phyloP scores from a whole-genome alignment of 2,888 invertebrate species.

The Volucella zonaria region DNA sequence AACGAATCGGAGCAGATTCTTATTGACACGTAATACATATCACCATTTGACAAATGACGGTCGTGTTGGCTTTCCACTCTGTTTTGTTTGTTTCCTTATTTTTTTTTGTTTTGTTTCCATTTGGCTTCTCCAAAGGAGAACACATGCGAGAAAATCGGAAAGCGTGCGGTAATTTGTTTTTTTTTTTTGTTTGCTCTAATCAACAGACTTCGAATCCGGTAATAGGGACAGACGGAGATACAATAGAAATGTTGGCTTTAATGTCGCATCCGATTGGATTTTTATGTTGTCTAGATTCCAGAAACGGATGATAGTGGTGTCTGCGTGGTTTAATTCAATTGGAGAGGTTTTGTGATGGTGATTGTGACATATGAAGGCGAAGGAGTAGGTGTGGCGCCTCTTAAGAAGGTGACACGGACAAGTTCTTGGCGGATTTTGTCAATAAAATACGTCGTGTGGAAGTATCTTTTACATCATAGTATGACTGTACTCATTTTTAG shows the following conservation, averaged over 20 bases:
- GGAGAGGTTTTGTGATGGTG: too few relatives aligned
- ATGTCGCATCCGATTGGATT: slow-evolving; percentile 4
- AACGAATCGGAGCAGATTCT: slow-evolving; percentile 24
- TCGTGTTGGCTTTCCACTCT: not conserved
- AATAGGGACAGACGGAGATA: too few relatives aligned
- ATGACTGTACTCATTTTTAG: too few relatives aligned
- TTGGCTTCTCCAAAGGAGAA: not conserved
- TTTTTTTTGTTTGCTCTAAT: not conserved
- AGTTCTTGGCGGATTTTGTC: too few relatives aligned
- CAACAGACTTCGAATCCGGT: not conserved
- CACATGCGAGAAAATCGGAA: slow-evolving; percentile 2
- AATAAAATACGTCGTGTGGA: too few relatives aligned
- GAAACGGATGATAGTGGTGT: too few relatives aligned
- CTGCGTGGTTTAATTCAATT: too few relatives aligned
- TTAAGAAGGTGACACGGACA: too few relatives aligned
- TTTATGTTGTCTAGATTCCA: not conserved
- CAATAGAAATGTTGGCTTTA: slow-evolving; percentile 13
- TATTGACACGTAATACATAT: slow-evolving; percentile 24
- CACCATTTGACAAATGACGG: slow-evolving; percentile 47
- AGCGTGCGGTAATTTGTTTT: not conserved
- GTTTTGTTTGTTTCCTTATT: slow-evolving; percentile 26
- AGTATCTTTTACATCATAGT: too few relatives aligned
- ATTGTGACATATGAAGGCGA: too few relatives aligned
- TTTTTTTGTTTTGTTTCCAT: not conserved
- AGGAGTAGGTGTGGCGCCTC: too few relatives aligned